Percentiles rank a stretch among this genome's conserved stretches.
These are phyloP conservation scores for Amyelois transitella DNA, from an alignment of 1,140 invertebrate species.

Conservation along the genomic window DNA sequence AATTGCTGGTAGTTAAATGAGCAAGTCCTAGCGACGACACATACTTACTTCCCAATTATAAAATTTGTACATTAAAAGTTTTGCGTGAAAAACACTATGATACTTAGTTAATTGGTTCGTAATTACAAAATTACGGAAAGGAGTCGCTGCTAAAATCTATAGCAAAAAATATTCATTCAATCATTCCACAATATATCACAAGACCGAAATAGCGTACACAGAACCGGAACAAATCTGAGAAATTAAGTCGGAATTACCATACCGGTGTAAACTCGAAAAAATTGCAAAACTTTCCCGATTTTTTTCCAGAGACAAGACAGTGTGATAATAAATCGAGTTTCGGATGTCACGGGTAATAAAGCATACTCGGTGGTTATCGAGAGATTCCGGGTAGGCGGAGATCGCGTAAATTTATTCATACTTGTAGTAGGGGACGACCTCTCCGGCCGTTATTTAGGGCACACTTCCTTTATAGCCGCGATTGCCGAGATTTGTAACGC, in stretches of 20 bases:
- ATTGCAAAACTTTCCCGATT: constrained; percentile 19
- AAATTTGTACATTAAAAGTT: no score
- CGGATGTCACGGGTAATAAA: constrained; percentile 71
- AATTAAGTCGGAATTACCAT: not conserved
- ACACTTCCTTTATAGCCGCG: constrained; percentile 45
- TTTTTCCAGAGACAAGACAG: constrained; percentile 29
- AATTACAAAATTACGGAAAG: no score
- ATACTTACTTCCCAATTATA: no score
- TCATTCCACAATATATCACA: no score
- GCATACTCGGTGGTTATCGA: constrained; percentile 67
- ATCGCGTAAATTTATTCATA: constrained; percentile 63
- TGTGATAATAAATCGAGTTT: constrained; percentile 64
- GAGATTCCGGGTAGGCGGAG: constrained; percentile 48
- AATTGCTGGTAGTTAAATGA: no score
- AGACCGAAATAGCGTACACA: no score
- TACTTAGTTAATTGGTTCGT: no score
- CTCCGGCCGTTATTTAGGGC: constrained; percentile 59
- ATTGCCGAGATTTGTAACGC: not conserved
- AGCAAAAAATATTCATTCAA: no score
- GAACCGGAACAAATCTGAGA: not conserved
- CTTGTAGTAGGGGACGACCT: constrained; percentile 45
- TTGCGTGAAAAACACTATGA: no score
- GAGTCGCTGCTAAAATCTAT: no score
- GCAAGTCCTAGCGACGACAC: no score
- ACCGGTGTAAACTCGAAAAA: constrained; percentile 3